Conservation (phyloP, 2,888 invertebrate species). For the Cheilosia urbana region DNA sequence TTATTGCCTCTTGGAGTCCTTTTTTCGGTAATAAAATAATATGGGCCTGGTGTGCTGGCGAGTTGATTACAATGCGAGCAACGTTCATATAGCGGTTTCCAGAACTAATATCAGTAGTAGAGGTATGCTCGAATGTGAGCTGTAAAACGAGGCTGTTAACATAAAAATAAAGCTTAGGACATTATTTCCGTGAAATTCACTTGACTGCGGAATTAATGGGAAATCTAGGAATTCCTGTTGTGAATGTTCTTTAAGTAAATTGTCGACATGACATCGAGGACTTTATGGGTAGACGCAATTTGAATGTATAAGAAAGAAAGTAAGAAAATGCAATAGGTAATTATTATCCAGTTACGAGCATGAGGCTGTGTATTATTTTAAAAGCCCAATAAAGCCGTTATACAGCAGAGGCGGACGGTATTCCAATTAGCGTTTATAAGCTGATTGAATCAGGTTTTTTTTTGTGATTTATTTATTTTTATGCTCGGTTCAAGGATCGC, state of each 20-base stretch:
- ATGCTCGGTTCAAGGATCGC: no score
- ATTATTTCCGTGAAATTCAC: slow-evolving; percentile 66
- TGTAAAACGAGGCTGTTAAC: slow-evolving; percentile 58
- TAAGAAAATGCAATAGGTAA: slow-evolving; percentile 26
- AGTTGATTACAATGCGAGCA: slow-evolving; percentile 20
- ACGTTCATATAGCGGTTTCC: slow-evolving; percentile 17
- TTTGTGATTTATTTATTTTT: no score
- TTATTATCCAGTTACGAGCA: slow-evolving; percentile 26
- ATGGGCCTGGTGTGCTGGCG: slow-evolving; percentile 26
- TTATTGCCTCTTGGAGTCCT: slow-evolving; percentile 58
- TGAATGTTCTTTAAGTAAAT: slow-evolving; percentile 13
- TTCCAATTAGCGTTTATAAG: neutral
- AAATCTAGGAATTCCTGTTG: slow-evolving; percentile 33
- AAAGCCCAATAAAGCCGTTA: neutral
- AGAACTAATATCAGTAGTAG: slow-evolving; percentile 35
- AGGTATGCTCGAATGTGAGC: slow-evolving; percentile 8
- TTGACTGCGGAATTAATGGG: slow-evolving; percentile 40
- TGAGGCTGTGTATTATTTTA: neutral
- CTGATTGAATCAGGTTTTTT: neutral
- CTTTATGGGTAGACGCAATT: slow-evolving; percentile 19
- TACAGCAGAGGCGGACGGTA: neutral
- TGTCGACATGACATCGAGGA: slow-evolving; percentile 11
- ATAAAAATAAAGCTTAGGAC: slow-evolving; percentile 64
- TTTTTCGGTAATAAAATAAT: slow-evolving; percentile 62
- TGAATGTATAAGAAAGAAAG: neutral